phyloP scores from a whole-genome alignment of 2,888 invertebrate species.

The Cataglyphis rosenhaueri region DNA sequence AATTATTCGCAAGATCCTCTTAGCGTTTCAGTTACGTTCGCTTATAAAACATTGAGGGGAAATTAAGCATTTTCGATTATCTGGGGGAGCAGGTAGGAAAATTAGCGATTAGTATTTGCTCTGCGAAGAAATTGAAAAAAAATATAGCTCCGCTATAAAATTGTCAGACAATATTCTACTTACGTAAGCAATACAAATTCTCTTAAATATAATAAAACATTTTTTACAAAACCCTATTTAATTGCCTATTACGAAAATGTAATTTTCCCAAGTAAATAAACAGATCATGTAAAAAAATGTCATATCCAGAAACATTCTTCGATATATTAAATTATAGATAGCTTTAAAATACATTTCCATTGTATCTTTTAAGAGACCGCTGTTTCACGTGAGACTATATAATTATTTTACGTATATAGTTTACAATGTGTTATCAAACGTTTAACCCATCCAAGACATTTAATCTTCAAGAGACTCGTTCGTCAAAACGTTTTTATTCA shows the following conservation, averaged over 20 bases:
- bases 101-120: slow-evolving; percentile 8
- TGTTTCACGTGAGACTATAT: not conserved
- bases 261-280: slow-evolving; percentile 13
- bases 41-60: slow-evolving; percentile 10
- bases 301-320: slow-evolving; percentile 4
- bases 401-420: slow-evolving; percentile 18
- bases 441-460: slow-evolving; percentile 8
- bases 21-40: slow-evolving; percentile 20
- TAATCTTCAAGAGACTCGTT: slow-evolving; percentile 17
- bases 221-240: not conserved
- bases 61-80: slow-evolving; percentile 7
- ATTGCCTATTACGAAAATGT: not conserved
- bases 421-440: slow-evolving; percentile 14
- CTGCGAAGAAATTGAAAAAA: slow-evolving; percentile 2
- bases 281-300: not conserved
- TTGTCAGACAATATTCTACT: slow-evolving; percentile 3
- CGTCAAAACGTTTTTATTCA: slow-evolving; percentile 26
- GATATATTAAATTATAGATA: not conserved
- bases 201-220: not conserved
- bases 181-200: not conserved
- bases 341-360: not conserved
- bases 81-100: not conserved
- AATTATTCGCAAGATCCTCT: slow-evolving; percentile 20
- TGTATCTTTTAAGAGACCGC: not conserved
- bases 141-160: not conserved